phyloP scores from a whole-genome alignment of 2,888 invertebrate species.

The Caenorhabditis angaria region DNA sequence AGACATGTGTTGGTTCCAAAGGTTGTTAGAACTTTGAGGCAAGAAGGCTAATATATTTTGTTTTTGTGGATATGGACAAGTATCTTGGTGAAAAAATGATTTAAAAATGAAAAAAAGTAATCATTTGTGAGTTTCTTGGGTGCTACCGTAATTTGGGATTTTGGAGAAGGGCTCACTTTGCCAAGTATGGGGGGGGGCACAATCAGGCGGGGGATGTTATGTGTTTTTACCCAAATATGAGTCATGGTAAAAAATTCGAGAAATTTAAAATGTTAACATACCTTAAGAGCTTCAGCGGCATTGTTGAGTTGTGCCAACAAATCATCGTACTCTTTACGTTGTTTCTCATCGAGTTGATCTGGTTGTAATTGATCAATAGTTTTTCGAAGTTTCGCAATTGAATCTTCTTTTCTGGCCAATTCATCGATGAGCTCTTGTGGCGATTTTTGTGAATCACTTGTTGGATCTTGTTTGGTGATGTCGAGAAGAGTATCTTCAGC shows the following conservation, averaged over 20 bases:
- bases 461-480: slow-evolving; percentile 18
- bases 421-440: slow-evolving; percentile 30
- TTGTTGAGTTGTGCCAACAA: slow-evolving; percentile 40
- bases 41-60: too few relatives aligned
- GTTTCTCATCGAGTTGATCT: slow-evolving; percentile 30
- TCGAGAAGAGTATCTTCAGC: slow-evolving; percentile 42
- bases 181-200: too few relatives aligned
- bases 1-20: too few relatives aligned
- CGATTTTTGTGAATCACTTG: neutral
- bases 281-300: slow-evolving; percentile 32
- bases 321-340: slow-evolving; percentile 33
- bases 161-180: too few relatives aligned
- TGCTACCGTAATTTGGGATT: too few relatives aligned
- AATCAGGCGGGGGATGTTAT: too few relatives aligned
- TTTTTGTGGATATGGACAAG: too few relatives aligned
- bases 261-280: slow-evolving; percentile 8
- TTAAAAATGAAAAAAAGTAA: too few relatives aligned
- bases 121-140: too few relatives aligned
- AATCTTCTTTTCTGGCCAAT: slow-evolving; percentile 25
- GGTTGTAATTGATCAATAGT: slow-evolving; percentile 18
- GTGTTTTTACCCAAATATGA: too few relatives aligned
- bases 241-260: neutral
- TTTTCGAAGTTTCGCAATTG: slow-evolving; percentile 21
- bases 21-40: too few relatives aligned
- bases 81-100: too few relatives aligned